phyloP scores from a whole-genome alignment of 2,888 invertebrate genomes.

The Taphrorychus bicolor region DNA sequence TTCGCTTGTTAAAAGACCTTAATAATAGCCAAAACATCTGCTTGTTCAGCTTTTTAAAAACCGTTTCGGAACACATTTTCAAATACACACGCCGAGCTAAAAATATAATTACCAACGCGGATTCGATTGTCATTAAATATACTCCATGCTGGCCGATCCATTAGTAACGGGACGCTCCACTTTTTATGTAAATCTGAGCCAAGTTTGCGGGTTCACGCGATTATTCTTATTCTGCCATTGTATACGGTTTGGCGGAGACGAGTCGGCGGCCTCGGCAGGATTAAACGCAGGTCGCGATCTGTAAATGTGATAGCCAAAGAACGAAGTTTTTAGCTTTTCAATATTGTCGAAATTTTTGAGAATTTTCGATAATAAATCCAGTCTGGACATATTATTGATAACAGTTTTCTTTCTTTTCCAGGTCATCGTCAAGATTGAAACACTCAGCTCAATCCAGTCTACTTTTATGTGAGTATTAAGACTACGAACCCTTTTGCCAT shows the following conservation, averaged over 20 bases:
- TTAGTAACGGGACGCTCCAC: slow-evolving; percentile 23
- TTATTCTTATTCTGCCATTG: slow-evolving; percentile 7
- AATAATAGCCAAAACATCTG: not conserved
- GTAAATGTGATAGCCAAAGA: too few species aligned
- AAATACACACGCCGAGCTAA: slow-evolving; percentile 2
- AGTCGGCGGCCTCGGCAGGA: slow-evolving; percentile 5
- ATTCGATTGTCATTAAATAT: slow-evolving; percentile 12
- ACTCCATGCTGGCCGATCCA: slow-evolving; percentile 12
- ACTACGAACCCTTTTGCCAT: too few species aligned
- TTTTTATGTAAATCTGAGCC: slow-evolving; percentile 25
- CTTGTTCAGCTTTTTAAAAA: not conserved
- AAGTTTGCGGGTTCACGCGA: slow-evolving; percentile 20
- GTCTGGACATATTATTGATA: too few species aligned
- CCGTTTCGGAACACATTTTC: not conserved
- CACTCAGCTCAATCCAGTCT: too few species aligned
- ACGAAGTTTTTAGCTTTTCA: too few species aligned
- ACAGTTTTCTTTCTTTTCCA: too few species aligned
- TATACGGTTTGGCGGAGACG: slow-evolving; percentile 7
- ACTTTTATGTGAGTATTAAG: too few species aligned
- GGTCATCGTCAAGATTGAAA: too few species aligned
- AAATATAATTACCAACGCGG: slow-evolving; percentile 13
- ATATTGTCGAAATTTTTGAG: too few species aligned
- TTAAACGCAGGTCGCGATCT: not conserved
- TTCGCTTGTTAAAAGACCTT: not conserved
- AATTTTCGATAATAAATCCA: too few species aligned